Evolutionary conservation across 2,888 invertebrate genomes (phyloP).

Genomic region (Incurvaria masculella): DNA sequence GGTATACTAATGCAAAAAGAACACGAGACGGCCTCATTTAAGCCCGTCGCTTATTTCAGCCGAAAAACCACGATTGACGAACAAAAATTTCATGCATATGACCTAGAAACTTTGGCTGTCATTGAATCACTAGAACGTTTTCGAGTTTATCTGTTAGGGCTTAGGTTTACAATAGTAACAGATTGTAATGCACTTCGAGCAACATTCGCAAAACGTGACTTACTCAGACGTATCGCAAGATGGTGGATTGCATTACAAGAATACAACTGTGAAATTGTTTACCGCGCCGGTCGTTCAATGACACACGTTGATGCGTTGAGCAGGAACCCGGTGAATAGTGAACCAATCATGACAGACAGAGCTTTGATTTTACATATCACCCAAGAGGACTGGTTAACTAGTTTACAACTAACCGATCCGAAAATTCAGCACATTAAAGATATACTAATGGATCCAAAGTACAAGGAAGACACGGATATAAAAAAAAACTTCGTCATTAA

Average conservation of each 20-base stretch:
- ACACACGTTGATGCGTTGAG: constrained; percentile 23
- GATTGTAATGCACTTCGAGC: constrained; percentile 16
- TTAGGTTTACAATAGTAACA: constrained; percentile 16
- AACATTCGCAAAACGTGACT: neutral
- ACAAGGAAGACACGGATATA: no score
- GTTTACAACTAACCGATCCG: no score
- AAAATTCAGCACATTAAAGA: no score
- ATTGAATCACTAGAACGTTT: constrained; percentile 15
- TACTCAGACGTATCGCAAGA: neutral
- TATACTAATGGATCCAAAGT: no score
- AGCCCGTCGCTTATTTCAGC: constrained; percentile 23
- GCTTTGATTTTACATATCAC: no score
- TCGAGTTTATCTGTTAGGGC: constrained; percentile 17
- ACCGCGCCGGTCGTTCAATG: constrained; percentile 18
- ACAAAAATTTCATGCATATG: constrained; percentile 16
- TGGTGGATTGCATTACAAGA: neutral
- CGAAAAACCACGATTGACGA: constrained; percentile 22
- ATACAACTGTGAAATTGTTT: constrained; percentile 15
- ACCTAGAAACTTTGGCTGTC: constrained; percentile 18
- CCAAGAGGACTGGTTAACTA: no score
- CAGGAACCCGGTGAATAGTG: constrained; percentile 2
- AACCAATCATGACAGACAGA: no score
- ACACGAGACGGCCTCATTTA: constrained; percentile 14
- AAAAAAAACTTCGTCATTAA: no score
- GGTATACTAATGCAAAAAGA: constrained; percentile 20